Evolutionary conservation across 2,113 vertebrate species (phyloP), one percentile per base, ranked within the genome.

Genomic region (Etia nguti): DNA sequence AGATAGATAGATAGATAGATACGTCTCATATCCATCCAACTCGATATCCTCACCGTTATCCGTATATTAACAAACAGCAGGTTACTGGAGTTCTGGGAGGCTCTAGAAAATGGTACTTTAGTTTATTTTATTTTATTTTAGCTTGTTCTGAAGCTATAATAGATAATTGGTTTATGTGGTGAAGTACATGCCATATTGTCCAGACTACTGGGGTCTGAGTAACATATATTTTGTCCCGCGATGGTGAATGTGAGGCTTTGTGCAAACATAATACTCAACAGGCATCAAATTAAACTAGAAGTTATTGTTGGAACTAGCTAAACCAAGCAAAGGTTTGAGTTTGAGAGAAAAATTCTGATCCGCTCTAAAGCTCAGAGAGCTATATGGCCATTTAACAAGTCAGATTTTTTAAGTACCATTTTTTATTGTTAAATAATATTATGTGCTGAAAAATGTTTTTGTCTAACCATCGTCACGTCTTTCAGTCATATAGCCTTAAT

Each of bases 391-490:
- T 73, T 73, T 6, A 73, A 73, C 38, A 73, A 46, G 12, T 46
- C 38, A 6, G 65, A 73, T 43, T 73, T 70, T 46, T 15, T 46
- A 38, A 65, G 18, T 65, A n/a, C 6, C 18, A n/a, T 46, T 26
- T 26, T 26, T 4, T 43, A 24, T 16, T 73, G 11, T 68, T 68
- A 41, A 41, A 65, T 38, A 65, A 8, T 65, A 38, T 65, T 65
- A n/a, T 38, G 36, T 65, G n/a, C 60, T 43, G n/a, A 24, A 43
- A 70, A 16, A 15, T 16, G 6, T 15, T 48, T 48, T 70, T 0
- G 0, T 43, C 38, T 16, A 46, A 73, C 65, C 12, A 43, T 41
- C 3, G 3, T 41, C 0, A 0, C 12, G 8, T 24, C 8, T 22
- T 26, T 5, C 68, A 73, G 38, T 73, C 22, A 29, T 29, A 48